phyloP scores from a whole-genome alignment of 2,113 vertebrate genomes.

The Solenodon paradoxus region DNA sequence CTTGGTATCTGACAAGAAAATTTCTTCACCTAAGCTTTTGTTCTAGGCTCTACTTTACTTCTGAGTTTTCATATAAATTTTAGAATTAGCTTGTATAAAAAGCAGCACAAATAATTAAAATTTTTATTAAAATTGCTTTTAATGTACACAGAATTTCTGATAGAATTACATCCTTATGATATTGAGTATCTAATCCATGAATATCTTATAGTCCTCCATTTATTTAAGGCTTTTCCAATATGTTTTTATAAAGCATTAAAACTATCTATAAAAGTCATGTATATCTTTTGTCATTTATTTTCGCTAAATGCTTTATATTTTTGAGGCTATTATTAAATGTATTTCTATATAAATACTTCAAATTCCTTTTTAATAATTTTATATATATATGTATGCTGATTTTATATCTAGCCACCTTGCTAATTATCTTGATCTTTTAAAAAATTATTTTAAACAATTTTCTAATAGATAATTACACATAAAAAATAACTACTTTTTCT shows the following conservation, averaged over 20 bases:
- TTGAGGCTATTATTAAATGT: neutral
- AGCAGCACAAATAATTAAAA: neutral
- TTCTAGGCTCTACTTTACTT: neutral
- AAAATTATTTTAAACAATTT: no score
- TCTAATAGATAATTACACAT: neutral
- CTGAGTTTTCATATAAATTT: neutral
- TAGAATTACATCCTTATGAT: neutral
- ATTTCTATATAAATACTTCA: neutral
- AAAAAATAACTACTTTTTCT: neutral
- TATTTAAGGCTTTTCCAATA: neutral
- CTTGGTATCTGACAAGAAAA: neutral
- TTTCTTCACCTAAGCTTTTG: neutral
- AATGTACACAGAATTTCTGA: neutral
- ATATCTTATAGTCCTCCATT: neutral
- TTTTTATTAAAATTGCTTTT: constrained; percentile 6
- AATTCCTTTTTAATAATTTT: neutral
- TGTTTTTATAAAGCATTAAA: neutral
- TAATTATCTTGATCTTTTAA: neutral
- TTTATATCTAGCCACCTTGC: neutral
- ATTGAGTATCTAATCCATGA: neutral
- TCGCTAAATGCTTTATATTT: neutral
- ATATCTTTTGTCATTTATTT: neutral
- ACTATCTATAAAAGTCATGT: neutral
- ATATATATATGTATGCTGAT: neutral
- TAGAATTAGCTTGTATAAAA: neutral